Percentiles rank a stretch among this genome's conserved stretches.
phyloP scores from a whole-genome alignment of 2,888 invertebrate species.

The Exocentrus adspersus region DNA sequence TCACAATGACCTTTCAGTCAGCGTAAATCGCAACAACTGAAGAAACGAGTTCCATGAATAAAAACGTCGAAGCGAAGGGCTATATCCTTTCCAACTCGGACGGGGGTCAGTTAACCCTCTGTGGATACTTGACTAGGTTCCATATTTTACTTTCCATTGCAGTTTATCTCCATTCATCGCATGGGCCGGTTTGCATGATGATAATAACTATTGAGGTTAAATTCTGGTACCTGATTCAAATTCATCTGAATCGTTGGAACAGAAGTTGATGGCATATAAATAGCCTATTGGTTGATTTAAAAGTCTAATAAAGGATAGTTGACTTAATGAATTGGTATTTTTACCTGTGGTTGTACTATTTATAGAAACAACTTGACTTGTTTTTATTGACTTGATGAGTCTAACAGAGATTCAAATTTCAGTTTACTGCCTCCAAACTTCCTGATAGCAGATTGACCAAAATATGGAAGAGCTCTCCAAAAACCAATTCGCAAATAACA shows the following conservation, averaged over 20 bases:
- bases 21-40: slow-evolving; percentile 51
- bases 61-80: slow-evolving; percentile 38
- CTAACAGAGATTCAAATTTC: too few relatives aligned
- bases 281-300: too few relatives aligned
- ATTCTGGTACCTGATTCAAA: background rate
- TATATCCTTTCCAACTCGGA: slow-evolving; percentile 29
- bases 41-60: slow-evolving; percentile 53
- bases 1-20: slow-evolving; percentile 57
- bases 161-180: background rate
- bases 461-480: too few relatives aligned
- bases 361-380: too few relatives aligned
- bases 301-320: too few relatives aligned
- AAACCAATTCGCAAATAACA: too few relatives aligned
- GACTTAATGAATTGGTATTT: too few relatives aligned
- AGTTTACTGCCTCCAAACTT: too few relatives aligned
- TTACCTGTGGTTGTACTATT: too few relatives aligned
- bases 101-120: slow-evolving; percentile 33
- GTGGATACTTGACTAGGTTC: background rate
- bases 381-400: too few relatives aligned
- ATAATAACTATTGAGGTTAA: background rate
- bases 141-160: background rate
- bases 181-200: background rate
- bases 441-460: too few relatives aligned
- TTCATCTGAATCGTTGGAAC: background rate
- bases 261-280: background rate